Evolutionary conservation across 2,113 vertebrate species (phyloP).

Genomic region (Thunnus thynnus): DNA sequence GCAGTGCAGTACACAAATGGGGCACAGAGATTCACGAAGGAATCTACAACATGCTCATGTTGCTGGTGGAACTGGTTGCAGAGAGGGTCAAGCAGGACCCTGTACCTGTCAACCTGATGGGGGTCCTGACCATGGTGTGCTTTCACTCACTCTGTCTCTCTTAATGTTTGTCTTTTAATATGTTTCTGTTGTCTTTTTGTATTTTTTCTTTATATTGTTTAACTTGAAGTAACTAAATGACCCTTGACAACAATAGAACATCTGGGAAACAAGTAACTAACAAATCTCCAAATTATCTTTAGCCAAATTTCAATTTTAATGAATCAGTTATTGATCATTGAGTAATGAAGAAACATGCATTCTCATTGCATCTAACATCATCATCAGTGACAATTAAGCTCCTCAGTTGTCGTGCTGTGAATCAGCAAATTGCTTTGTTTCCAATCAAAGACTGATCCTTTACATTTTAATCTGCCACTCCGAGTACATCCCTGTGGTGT

Average conservation of each 20-base stretch:
- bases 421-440: no score
- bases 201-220: not conserved
- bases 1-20: conserved; percentile 99
- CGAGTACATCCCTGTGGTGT: not conserved
- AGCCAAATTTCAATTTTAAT: not conserved
- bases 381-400: no score
- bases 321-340: no score
- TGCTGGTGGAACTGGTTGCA: conserved; percentile 96
- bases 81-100: conserved; percentile 98
- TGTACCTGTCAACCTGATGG: conserved; percentile 92
- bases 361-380: no score
- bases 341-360: no score
- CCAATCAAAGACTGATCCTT: no score
- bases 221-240: not conserved
- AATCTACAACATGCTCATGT: conserved; percentile 99
- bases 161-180: not conserved
- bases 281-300: no score
- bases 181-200: not conserved
- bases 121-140: conserved; percentile 95
- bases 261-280: no score
- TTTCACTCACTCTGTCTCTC: not conserved
- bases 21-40: conserved; percentile 99
- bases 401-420: no score
- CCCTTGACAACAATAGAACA: not conserved
- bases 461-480: not conserved